phyloP scores from a whole-genome alignment of 2,113 vertebrate species.

The Calyptommatus sinebrachiatus region DNA sequence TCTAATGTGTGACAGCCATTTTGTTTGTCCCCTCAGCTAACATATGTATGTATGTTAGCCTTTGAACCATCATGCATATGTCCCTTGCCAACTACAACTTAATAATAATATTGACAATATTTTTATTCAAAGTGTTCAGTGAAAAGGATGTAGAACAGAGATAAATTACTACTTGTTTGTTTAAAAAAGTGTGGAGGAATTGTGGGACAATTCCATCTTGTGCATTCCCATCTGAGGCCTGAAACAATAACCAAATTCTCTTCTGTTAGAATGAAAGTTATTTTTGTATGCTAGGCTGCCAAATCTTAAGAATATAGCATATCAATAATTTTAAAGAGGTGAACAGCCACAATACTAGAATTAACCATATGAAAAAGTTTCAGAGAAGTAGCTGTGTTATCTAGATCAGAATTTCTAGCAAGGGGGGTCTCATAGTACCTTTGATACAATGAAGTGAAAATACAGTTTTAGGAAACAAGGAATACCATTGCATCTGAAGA shows the following conservation, averaged over 20 bases:
- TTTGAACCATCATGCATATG: neutral
- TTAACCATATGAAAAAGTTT: too few species aligned
- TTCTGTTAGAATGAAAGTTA: neutral
- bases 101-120: neutral
- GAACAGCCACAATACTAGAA: too few species aligned
- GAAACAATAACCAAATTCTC: neutral
- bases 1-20: neutral
- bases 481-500: too few species aligned
- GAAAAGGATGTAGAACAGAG: too few species aligned
- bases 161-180: neutral
- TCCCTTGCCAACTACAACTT: neutral
- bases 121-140: neutral
- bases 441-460: too few species aligned
- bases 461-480: too few species aligned
- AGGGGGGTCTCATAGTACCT: too few species aligned
- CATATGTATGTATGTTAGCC: neutral
- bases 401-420: too few species aligned
- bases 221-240: neutral
- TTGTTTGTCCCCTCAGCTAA: neutral
- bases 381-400: too few species aligned
- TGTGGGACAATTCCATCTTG: neutral
- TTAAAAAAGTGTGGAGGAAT: neutral
- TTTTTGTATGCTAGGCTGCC: too few species aligned
- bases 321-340: too few species aligned
- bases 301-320: too few species aligned